phyloP scores from a whole-genome alignment of 92 coral and sea anemone species.

The Phenganax subtilis region DNA sequence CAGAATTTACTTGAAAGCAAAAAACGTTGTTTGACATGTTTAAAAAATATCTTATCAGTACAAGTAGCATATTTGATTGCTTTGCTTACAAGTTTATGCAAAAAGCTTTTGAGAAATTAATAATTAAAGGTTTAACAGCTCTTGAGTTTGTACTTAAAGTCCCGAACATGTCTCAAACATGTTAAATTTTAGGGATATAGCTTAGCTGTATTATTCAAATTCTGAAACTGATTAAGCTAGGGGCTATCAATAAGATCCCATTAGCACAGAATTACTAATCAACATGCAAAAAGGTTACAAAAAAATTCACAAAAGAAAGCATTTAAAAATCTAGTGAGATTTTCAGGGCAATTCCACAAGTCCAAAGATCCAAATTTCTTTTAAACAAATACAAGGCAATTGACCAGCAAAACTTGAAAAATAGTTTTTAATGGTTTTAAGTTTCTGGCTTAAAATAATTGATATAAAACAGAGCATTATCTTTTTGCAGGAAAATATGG shows the following conservation, averaged over 20 bases:
- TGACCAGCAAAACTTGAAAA: too few relatives aligned
- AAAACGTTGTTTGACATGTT: neutral
- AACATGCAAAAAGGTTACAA: neutral
- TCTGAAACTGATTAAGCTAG: neutral
- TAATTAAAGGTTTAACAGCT: neutral
- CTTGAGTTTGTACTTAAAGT: neutral
- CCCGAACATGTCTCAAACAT: neutral
- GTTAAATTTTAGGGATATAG: neutral
- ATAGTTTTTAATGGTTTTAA: too few relatives aligned
- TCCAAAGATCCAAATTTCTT: too few relatives aligned
- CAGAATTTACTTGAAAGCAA: too few relatives aligned
- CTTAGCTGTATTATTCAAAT: neutral
- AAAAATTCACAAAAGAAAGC: neutral
- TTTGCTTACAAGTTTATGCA: too few relatives aligned
- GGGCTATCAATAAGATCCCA: neutral
- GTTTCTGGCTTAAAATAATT: neutral
- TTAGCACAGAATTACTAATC: conserved; percentile 14
- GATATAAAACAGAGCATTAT: neutral
- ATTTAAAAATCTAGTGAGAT: too few relatives aligned
- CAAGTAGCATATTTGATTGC: too few relatives aligned
- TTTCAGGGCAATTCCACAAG: too few relatives aligned
- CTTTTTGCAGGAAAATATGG: neutral
- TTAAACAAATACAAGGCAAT: too few relatives aligned
- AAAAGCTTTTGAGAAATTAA: conserved; percentile 1
- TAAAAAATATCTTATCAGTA: too few relatives aligned